Base-by-base conservation (phyloP, 1,140 invertebrate genomes). In the Drosophila oshimai region DNA sequence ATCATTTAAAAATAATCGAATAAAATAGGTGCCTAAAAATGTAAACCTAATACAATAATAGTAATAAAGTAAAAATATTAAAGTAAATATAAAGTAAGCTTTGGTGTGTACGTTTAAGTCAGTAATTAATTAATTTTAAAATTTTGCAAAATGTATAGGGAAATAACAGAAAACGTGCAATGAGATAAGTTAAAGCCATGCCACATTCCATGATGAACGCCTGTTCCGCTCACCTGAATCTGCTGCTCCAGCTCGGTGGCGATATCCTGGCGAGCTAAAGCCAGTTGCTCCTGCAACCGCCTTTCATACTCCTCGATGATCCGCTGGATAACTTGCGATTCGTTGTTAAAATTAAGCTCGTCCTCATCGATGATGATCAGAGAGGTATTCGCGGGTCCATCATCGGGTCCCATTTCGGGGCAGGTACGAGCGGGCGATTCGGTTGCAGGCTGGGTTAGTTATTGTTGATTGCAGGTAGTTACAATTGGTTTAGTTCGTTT, bases 221-320 rank as follows among this genome's bases (percentile, higher is more conserved):
- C 51, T 34, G 17, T 15, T 12, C 31, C 45, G 18, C 81, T 91
- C 92, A 94, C 93, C 93, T 94, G 93, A 72, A 94, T 93, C 69
- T 94, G 92, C 47, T 92, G 90, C 90, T 93, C 93, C 65, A 94
- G 88, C 50, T 92, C 93, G 69, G 91, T 92, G 68, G 93, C 89
- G 71, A 94, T 93, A 65, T 94, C 94, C 64, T 92, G 91, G 50
- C 92, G 92, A 46, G 93, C 93, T 69, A 93, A 81, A 29, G 91
- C 90, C 44, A 94, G 89, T 86, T 94, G 93, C 74, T 94, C 93
- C 72, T 93, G 91, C 55, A 94, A 89, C 61, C 92, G 65, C 62
- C 90, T 53, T 74, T 93, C 79, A 74, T 91, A 89, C 90, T 92
- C 87, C 86, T 91, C 78, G 70, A 91, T 89, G 72, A 92, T 90